Percentiles rank a stretch among this genome's conserved stretches.
These are phyloP conservation scores for Ochropleura leucogaster DNA, from an alignment of 2,888 invertebrate genomes.

Conservation along the genomic window DNA sequence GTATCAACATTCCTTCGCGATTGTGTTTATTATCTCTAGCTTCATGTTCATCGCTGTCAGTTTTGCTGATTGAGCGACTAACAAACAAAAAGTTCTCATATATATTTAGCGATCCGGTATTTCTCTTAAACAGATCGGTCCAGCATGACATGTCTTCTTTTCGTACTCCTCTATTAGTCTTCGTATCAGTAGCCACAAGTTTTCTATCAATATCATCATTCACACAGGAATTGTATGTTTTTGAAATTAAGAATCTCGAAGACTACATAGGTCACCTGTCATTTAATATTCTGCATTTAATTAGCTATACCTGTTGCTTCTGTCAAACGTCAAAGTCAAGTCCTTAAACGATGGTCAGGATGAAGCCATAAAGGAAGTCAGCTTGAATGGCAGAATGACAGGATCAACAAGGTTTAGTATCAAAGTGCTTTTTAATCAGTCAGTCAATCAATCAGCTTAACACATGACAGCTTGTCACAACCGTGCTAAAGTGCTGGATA, in stretches of 20 bases:
- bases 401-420: constrained; percentile 6
- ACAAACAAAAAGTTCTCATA: background rate
- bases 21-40: background rate
- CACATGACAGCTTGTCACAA: constrained; percentile 6
- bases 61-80: background rate
- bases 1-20: background rate
- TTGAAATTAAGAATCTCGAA: background rate
- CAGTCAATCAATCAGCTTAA: constrained; percentile 33
- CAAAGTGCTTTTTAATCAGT: constrained; percentile 19
- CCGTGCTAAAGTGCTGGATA: background rate
- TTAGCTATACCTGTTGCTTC: constrained; percentile 14
- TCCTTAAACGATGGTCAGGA: constrained; percentile 39
- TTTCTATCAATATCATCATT: background rate
- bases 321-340: constrained; percentile 45
- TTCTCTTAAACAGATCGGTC: background rate
- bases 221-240: background rate
- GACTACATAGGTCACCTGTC: background rate
- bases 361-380: constrained; percentile 38
- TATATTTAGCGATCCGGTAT: background rate
- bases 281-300: constrained; percentile 37
- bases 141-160: background rate
- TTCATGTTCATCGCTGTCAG: background rate
- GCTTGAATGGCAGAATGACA: constrained; percentile 33
- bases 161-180: background rate
- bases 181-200: background rate